Evolutionary conservation across 2,888 invertebrate species (phyloP).

Genomic region (Kryphioiulus occultus): DNA sequence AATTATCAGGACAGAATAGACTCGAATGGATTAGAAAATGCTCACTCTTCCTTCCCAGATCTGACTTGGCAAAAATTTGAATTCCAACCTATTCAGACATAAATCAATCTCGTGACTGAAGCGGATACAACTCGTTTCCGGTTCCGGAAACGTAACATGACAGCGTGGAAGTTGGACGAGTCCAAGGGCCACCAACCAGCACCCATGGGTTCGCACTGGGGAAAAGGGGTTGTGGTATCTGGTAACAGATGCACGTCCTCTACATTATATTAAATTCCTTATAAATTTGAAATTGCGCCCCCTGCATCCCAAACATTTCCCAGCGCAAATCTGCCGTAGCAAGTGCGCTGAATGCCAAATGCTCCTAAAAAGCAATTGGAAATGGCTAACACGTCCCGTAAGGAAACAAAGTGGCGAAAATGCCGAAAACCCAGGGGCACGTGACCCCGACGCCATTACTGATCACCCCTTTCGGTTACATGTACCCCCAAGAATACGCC

Average conservation of each 20-base stretch:
- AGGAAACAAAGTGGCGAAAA: constrained; percentile 25
- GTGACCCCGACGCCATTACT: constrained; percentile 4
- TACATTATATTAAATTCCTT: constrained; percentile 35
- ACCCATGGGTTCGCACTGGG: background rate
- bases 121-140: no score
- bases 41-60: no score
- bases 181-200: no score
- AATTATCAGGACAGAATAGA: no score
- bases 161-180: no score
- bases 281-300: constrained; percentile 30
- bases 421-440: background rate
- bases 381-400: constrained; percentile 10
- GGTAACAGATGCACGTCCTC: constrained; percentile 19
- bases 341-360: background rate
- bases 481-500: background rate
- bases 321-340: background rate
- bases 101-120: no score
- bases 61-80: no score
- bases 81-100: no score
- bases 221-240: background rate
- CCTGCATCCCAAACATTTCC: constrained; percentile 19
- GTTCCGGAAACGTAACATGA: no score
- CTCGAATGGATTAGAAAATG: no score
- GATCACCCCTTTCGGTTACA: background rate
- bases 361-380: background rate